Evolutionary conservation across 2,888 invertebrate species (phyloP), one percentile per base, ranked within the genome.

Genomic region (Tanypteryx hageni): DNA sequence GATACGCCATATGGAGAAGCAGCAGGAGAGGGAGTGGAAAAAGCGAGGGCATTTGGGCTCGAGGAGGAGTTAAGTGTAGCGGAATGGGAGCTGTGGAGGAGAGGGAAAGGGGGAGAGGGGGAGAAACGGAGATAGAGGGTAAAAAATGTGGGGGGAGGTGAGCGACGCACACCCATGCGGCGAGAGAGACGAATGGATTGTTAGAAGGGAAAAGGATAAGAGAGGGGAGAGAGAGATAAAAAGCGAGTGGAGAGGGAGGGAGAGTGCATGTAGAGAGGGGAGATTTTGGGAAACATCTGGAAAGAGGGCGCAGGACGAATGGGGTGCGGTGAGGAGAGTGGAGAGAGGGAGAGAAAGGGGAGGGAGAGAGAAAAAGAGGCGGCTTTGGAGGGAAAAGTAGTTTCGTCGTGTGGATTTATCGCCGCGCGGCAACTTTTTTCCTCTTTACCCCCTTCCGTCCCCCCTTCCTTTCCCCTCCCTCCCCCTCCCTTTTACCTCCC

Each of bases 321-420:
- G 44, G 44, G 44, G 44, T 44, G 44, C 44, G 44, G 44, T 44
- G 44, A 44, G 44, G 44, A 44, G 44, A 44, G 44, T 44, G 44
- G 3, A 44, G 44, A 44, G 44, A 5, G 44, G 5, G 44, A 44
- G 44, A 44, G 44, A 57, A 83, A 83, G 44, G 57, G 56, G 57
- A 57, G 10, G 56, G 18, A 18, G 83, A 57, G n/a, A 16, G 56
- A n/a, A 27, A 56, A 8, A 18, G 57, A 59, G 86, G 22, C 22
- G 27, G 22, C 13, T 18, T 86, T 59, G 44, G 56, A 44, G 31
- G 89, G n/a, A 89, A 68, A 89, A 68, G 89, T 89, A 89, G 89
- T 44, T 89, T 14, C 31, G 68, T 31, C 56, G 89, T 64, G 61
- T 68, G 44, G 64, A 89, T 89, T 89, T 68, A 89, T 86, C 86